Evolutionary conservation across 2,113 vertebrate genomes (phyloP).

Genomic region (Mesembrinibis cayennensis): DNA sequence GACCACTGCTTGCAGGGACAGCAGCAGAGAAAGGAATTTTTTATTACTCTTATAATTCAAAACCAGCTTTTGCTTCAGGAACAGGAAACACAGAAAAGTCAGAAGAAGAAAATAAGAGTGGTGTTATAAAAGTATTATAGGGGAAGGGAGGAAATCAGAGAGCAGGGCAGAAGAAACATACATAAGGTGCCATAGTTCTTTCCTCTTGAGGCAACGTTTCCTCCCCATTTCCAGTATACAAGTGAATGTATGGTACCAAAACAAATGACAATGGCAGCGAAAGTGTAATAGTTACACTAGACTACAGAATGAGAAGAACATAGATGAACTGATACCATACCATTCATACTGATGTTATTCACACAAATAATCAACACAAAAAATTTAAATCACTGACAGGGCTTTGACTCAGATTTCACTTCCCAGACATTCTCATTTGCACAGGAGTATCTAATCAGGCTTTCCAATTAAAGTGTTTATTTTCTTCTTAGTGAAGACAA

Average conservation of each 20-base stretch:
- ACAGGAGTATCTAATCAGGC: not conserved
- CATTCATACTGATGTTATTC: not conserved
- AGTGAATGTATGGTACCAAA: not conserved
- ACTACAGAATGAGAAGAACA: not conserved
- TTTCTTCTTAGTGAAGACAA: not conserved
- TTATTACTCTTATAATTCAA: not conserved
- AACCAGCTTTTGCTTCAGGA: rapidly evolving
- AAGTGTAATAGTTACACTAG: not conserved
- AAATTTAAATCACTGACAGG: not conserved
- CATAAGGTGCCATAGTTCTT: not conserved
- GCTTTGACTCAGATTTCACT: not conserved
- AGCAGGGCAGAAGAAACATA: not conserved
- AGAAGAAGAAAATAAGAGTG: not conserved
- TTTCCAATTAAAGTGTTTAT: not conserved
- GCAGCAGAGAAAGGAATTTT: not conserved
- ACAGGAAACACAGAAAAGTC: not conserved
- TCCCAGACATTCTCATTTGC: not conserved
- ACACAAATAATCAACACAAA: not conserved
- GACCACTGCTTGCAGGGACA: not conserved
- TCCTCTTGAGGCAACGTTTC: not conserved
- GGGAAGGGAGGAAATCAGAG: not conserved
- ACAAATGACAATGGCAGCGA: not conserved
- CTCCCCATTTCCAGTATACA: not conserved
- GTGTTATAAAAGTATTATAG: not conserved
- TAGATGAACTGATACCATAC: not conserved